Conservation (phyloP, 2,888 invertebrate species). For the Watsonalla cultraria region DNA sequence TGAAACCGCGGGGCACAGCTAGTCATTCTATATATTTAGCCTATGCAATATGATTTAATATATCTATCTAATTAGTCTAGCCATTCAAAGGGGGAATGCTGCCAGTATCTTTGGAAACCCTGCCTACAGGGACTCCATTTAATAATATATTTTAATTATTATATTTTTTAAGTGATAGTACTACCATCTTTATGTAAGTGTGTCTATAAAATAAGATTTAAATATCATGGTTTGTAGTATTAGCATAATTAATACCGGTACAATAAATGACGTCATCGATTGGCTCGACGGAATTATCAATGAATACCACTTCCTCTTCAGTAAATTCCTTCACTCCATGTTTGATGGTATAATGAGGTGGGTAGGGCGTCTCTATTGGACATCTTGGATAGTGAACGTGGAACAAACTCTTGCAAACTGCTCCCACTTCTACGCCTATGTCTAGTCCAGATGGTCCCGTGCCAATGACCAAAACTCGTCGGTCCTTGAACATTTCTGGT, state of each 20-base stretch:
- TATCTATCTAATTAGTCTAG: no score
- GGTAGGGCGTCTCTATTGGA: slow-evolving; percentile 31
- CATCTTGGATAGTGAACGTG: slow-evolving; percentile 44
- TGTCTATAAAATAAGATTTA: no score
- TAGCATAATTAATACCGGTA: background rate
- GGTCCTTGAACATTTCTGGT: slow-evolving; percentile 67
- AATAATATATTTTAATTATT: no score
- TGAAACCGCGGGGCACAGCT: no score
- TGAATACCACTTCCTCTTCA: slow-evolving; percentile 17
- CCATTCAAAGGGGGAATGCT: no score
- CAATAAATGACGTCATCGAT: slow-evolving; percentile 1
- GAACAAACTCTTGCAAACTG: slow-evolving; percentile 38
- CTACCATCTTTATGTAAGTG: no score
- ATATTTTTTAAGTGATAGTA: no score
- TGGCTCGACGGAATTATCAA: slow-evolving; percentile 1
- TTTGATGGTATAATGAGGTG: slow-evolving; percentile 51
- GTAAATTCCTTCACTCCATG: slow-evolving; percentile 47
- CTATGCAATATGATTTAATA: no score
- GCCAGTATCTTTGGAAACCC: no score
- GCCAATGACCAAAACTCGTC: slow-evolving; percentile 78
- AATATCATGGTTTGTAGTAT: no score
- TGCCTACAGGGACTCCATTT: no score
- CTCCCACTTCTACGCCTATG: slow-evolving; percentile 75
- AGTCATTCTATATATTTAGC: no score
- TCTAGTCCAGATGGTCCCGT: slow-evolving; percentile 82